Evolutionary conservation across 2,797 vertebrate genomes (phyloP), one percentile per base, ranked within the genome.

Genomic region (Diplodus sargus): DNA sequence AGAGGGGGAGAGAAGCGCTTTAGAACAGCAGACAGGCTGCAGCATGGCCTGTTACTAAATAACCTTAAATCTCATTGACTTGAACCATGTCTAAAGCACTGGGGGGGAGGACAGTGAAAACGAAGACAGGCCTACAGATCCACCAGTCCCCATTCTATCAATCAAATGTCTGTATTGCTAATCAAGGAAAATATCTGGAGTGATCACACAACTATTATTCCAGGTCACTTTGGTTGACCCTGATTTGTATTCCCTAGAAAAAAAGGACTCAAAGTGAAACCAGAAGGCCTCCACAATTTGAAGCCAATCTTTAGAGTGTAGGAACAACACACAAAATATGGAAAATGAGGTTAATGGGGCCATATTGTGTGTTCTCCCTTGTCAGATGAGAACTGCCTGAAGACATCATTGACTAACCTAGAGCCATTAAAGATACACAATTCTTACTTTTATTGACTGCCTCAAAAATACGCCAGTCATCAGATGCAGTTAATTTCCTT

Each of bases 151-250:
- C 48, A 68, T 88, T 85, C 81, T 79, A 89, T 89, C 77, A 86
- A 65, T 89, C 83, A 86, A 70, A 90, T 43, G 83, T 87, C 86
- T 88, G 82, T 76, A 47, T 83, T 83, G 84, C 74, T 85, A 90
- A 89, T 92, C 85, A 92, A 81, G 77, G 59, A 69, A 87, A 85
- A 64, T 85, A 76, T 86, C 87, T 81, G 52, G 83, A 83, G 84
- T 74, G 63, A 79, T 81, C 72, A 76, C 74, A 47, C 84, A 79
- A 49, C 76, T 78, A 86, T 89, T 90, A 86, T 73, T 85, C 67
- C 74, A 84, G 90, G 88, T 89, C 89, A 83, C 73, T 85, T 83
- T 83, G 48, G 69, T 86, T 76, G 77, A 87, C 82, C 84, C 72
- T 23, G 52, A 85, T 85, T 79, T 78, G 74, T 84, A 72, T 86